Evolutionary conservation across 1,140 invertebrate genomes (phyloP), one percentile per base, ranked within the genome.

Genomic region (Neuroterus valhalla): DNA sequence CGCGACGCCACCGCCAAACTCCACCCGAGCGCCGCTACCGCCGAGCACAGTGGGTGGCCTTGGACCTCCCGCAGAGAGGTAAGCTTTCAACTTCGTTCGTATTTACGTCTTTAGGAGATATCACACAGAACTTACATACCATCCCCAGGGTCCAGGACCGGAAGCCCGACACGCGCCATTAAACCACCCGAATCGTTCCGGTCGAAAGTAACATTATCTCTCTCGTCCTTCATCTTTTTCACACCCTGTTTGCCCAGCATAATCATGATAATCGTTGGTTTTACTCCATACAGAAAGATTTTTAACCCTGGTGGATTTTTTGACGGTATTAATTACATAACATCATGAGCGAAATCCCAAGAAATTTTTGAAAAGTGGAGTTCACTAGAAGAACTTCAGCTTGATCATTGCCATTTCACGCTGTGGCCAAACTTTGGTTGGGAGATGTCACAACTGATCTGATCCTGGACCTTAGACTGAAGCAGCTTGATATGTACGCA

Each of bases 21-120:
- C 86, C 71, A 78, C 83, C 78, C 83, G 83, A 81, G 81, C 82
- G 83, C 81, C 84, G 68, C 84, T 81, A 75, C 79, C 82, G 75
- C 66, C 84, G 71, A 87, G 82, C 84, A 77, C 86, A 75, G 81
- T 81, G 31, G 85, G 83, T 74, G 82, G 84, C 76, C 83, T 86
- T 12, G 85, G 85, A 81, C 84, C 87, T 52, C 87, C 88, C 81
- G 79, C 81, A 52, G 87, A 87, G 86, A 89, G 87, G 89, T 90
- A 83, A 88, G 87, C 83, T 85, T 83, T 83, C 81, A 87, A 78
- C 82, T 79, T 83, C 81, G 79, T 84, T 80, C 76, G 80, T 87
- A 87, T 88, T 88, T 89, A 88, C 87, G 87, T 81, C 86, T 84
- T 85, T 82, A 87, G 87, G 87, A 89, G 87, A 88, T 86, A 88